Conservation (phyloP, 2,113 vertebrate genomes). For the Crocuta crocuta region DNA sequence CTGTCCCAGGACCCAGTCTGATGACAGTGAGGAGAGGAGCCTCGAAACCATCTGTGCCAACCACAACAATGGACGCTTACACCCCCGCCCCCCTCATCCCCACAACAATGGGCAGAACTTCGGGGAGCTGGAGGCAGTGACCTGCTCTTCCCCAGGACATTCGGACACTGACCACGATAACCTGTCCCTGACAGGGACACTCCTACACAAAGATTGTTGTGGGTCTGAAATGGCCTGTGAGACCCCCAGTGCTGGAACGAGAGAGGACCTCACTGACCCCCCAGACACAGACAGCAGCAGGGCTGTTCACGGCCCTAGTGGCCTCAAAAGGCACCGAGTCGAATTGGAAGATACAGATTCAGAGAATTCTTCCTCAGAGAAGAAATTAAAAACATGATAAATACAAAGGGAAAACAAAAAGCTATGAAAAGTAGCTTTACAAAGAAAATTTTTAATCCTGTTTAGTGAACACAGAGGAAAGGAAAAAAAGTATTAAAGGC, state of each 20-base stretch:
- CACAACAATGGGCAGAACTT: conserved; percentile 87
- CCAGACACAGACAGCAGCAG: conserved; percentile 78
- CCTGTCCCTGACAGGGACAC: conserved; percentile 80
- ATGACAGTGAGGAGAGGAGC: conserved; percentile 86
- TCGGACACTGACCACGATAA: conserved; percentile 84
- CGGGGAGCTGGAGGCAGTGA: conserved; percentile 83
- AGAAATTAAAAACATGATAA: conserved; percentile 96
- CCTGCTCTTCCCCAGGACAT: conserved; percentile 82
- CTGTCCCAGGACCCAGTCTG: conserved; percentile 87
- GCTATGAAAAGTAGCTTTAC: conserved; percentile 78
- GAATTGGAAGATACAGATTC: conserved; percentile 91
- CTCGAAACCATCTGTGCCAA: conserved; percentile 85
- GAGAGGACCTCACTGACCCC: conserved; percentile 84
- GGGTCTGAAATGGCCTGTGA: conserved; percentile 87
- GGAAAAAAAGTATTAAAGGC: conserved; percentile 88
- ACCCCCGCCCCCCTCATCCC: conserved; percentile 83
- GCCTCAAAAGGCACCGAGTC: conserved; percentile 93
- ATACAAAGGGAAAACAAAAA: conserved; percentile 79
- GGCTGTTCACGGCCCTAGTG: conserved; percentile 83
- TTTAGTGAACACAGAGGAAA: conserved; percentile 82
- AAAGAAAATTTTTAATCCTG: conserved; percentile 65
- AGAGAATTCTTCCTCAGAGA: conserved; percentile 93
- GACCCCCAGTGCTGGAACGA: conserved; percentile 82
- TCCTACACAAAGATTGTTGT: conserved; percentile 87
- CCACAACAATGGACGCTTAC: conserved; percentile 89